Base-by-base conservation (phyloP, 2,113 vertebrate species). In the Microtus montanus region DNA sequence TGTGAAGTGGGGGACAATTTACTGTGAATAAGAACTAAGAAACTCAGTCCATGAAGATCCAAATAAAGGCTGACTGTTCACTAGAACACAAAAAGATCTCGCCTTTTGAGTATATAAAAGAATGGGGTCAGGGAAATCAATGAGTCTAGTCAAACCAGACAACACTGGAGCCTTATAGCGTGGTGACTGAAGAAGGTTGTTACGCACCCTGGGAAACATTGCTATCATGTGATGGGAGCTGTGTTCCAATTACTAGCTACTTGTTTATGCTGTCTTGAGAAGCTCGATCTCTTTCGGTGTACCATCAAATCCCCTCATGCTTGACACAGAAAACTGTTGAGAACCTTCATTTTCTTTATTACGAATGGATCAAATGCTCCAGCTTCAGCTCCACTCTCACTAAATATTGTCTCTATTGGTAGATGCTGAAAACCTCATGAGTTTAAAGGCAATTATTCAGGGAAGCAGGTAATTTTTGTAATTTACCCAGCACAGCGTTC, bases 1-100 rank as follows among this genome's bases (percentile, higher is more conserved):
- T 73, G 79, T 7, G 70, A 15, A 92, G 63, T 54, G 75, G 41
- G 92, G 49, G 64, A 73, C 47, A 93, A 92, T 61, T 77, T n/a
- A 13, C 28, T 95, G 20, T 58, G 35, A 68, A 84, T 92, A 88
- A 90, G 77, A 88, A n/a, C 30, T 68, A 84, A 97, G 15, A 49
- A 88, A 84, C 20, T 82, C 33, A 87, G 87, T 68, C 47, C 15
- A 47, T 38, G 52, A 44, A 44, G 41, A 71, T 33, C 24, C 86
- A 90, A 73, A 83, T 41, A 89, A 92, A 93, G 15, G 83, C 41
- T 85, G 13, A n/a, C 64, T 93, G 12, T 85, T 96, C 8, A 38
- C 64, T n/a, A 71, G 49, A 93, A 93, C 44, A 78, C 66, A 87
- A 5, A 77, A 61, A 73, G 77, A 78, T 52, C 82, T 52, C 79